Evolutionary conservation across 2,113 vertebrate genomes (phyloP), one percentile per base, ranked within the genome.

Genomic region (Naja naja): DNA sequence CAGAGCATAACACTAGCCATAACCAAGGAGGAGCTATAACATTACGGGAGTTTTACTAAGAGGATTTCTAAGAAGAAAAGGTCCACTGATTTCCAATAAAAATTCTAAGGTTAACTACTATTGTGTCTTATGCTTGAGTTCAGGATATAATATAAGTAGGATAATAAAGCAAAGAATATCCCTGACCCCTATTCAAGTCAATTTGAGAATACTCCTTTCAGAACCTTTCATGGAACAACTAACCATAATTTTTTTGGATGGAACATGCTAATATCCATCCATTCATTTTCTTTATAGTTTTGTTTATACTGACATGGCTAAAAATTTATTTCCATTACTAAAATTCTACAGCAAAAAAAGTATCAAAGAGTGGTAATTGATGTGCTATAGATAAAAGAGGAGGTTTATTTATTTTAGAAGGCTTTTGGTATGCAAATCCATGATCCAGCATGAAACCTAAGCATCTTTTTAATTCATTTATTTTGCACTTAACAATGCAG

Each of bases 121-220:
- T 22, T 49, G 49, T 9, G 52, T 14, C 90, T 94, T 93, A 47
- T 91, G 85, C 4, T 58, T 91, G 6, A 43, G 18, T 81, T 95
- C 23, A 58, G 0, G 93, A 90, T 88, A 88, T 2, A 58, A 4
- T 81, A 8, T 7, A 85, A 16, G 8, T 94, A 55, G 22, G 47
- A 87, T 64, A 90, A 64, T 47, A 47, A 23, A 90, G 25, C 45
- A 93, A 90, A 1, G 0, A 87, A 43, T 93, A 86, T 93, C 23
- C 87, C 94, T 94, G 43, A 3, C 39, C 27, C 6, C 30, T 69
- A 47, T 53, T 81, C 60, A 6, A 81, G 91, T 16, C 27, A 90
- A 49, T 91, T 91, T 90, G 49, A 94, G 93, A 34, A 5, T 43
- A 93, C 12, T 49, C 93, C 91, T 94, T 93, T 56, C 52, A 90